Base-by-base conservation (phyloP, 2,797 vertebrate species). In the Myioborus miniatus region DNA sequence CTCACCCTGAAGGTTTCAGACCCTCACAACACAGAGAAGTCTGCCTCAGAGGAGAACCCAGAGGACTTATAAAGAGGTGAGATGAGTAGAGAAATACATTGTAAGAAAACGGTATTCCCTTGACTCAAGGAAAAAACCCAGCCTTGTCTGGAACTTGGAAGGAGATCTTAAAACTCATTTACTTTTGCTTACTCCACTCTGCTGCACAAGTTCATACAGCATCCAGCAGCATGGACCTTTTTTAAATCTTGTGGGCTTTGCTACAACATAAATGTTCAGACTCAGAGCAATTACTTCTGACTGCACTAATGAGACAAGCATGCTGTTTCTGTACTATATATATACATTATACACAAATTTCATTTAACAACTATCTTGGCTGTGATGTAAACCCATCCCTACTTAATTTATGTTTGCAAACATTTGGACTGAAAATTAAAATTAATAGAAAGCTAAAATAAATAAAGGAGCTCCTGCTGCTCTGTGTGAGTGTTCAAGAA, bases 361-460 rank as follows among this genome's bases (percentile, higher is more conserved):
- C 55, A 68, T 79, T 93, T 93, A 95, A 88, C 87, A 85, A 89
- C 27, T 90, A 94, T 87, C 85, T 93, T 83, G 75, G 90, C 95
- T 94, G 85, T 88, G 89, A 94, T 90, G 87, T 89, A 90, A 94
- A 83, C 70, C 90, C 94, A 95, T 93, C 83, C 83, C 71, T 83
- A 90, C 69, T 91, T 95, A 89, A 94, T 94, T 88, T 94, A 71
- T 72, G 87, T 94, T 94, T 93, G 80, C 64, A 93, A 62, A 96
- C 59, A 94, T 91, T 90, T 91, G 81, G 93, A 84, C 49, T 60
- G 70, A 94, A 96, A 93, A 96, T 93, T 80, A 87, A 96, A 87
- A 96, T 94, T 93, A 94, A 94, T 82, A 87, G 91, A 95, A 97
- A 90, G 56, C 74, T 79, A 89, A 88, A 93, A 91, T 79, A 95